Evolutionary conservation across 2,797 vertebrate genomes (phyloP), one percentile per base, ranked within the genome.

Genomic region (Limnodromus scolopaceus): DNA sequence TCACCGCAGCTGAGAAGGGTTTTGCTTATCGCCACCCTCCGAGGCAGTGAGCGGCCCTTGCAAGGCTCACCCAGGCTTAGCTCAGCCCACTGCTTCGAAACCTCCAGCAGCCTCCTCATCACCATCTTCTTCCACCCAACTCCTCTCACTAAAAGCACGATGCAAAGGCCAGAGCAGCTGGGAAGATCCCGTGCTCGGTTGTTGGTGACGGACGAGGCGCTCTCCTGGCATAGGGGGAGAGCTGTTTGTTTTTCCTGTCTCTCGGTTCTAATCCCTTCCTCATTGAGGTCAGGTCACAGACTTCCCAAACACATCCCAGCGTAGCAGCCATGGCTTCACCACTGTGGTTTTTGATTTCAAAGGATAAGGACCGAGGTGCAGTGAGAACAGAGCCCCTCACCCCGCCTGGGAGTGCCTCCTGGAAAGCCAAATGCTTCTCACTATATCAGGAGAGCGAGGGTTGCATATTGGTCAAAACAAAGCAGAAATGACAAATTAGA

Each of bases 281-380:
- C 87, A 7, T 3, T 55, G 71, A 92, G 93, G 92, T 82, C 95
- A 89, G 81, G 95, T 85, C 93, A 87, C 92, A 79, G 92, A 91
- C 95, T 94, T 95, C 95, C 96, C 96, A 87, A 95, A 94, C 91
- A 87, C 95, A 96, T 80, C 91, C 78, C 34, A 0, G 89, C 13
- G 2, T 0, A 68, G 90, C 83, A 84, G 93, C n/a, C 86, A 32
- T 0, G 0, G 90, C 68, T 82, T 30, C 7, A 25, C 41, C 3
- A 18, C 88, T 12, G 19, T 1, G 38, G 81, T 32, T 46, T 89
- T 91, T 60, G 48, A 61, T 96, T 95, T 94, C 92, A 85, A 89
- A 87, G 93, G 58, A 36, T 17, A 15, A 92, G 12, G 54, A 39
- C 7, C 0, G 19, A 91, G 90, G 77, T 65, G 77, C 65, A 43